Percentiles rank a stretch among this genome's conserved stretches.
phyloP scores from a whole-genome alignment of 2,797 vertebrate genomes.

The Leptodactylus fallax region DNA sequence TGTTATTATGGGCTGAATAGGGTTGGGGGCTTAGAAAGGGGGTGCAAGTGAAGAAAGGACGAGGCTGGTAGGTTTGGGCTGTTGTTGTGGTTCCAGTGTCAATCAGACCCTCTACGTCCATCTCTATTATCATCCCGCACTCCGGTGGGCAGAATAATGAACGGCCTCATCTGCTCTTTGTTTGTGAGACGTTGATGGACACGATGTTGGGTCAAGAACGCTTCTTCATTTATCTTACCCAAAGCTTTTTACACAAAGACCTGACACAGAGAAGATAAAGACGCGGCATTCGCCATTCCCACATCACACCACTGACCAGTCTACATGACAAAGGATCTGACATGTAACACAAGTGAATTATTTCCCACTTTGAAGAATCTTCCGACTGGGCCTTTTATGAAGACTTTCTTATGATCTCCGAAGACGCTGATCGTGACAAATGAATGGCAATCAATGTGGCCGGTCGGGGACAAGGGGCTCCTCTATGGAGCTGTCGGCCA shows the following conservation, averaged over 20 bases:
- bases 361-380: background rate
- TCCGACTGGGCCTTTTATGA: conserved; percentile 7
- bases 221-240: conserved; percentile 45
- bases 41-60: background rate
- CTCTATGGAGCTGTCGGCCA: background rate
- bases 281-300: background rate
- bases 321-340: conserved; percentile 23
- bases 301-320: background rate
- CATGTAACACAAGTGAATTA: background rate
- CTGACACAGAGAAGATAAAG: conserved; percentile 9
- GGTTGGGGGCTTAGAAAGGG: background rate
- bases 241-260: conserved; percentile 4
- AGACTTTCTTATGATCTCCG: background rate
- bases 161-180: conserved; percentile 55
- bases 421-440: background rate
- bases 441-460: background rate
- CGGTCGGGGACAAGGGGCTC: background rate
- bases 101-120: background rate
- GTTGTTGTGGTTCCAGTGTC: background rate
- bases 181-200: conserved; percentile 66
- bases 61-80: background rate
- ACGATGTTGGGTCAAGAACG: conserved; percentile 63
- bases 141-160: background rate
- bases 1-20: background rate
- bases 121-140: background rate